Conservation (phyloP, 2,797 vertebrate species). For the Ctenochaetus hawaiiensis region DNA sequence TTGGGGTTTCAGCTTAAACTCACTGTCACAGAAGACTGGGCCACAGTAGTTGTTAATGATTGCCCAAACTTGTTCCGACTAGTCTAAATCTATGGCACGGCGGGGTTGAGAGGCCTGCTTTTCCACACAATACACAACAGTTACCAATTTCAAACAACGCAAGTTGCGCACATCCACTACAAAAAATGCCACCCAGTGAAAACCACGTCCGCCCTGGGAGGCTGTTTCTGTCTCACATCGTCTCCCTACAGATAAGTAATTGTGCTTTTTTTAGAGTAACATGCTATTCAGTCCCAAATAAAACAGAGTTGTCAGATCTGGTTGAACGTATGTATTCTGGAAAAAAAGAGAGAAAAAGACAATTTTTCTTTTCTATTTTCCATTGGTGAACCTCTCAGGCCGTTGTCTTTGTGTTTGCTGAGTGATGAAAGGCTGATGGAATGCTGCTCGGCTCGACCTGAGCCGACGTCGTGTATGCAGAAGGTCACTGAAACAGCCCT, state of each 20-base stretch:
- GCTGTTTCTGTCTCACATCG: slow-evolving; percentile 28
- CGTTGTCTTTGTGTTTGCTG: slow-evolving; percentile 78
- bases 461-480: slow-evolving; percentile 71
- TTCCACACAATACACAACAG: slow-evolving; percentile 72
- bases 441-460: slow-evolving; percentile 83
- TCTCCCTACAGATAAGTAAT: background rate
- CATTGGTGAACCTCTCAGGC: slow-evolving; percentile 54
- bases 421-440: slow-evolving; percentile 87
- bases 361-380: slow-evolving; percentile 48
- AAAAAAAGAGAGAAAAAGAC: slow-evolving; percentile 45
- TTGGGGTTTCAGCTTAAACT: slow-evolving; percentile 70
- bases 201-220: slow-evolving; percentile 28
- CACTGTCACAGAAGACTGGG: slow-evolving; percentile 77
- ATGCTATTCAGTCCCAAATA: slow-evolving; percentile 6
- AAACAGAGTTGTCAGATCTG: slow-evolving; percentile 3
- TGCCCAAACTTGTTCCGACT: slow-evolving; percentile 87
- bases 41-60: slow-evolving; percentile 87
- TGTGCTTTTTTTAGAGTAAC: slow-evolving; percentile 6
- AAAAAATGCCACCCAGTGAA: slow-evolving; percentile 32
- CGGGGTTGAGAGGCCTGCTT: slow-evolving; percentile 68
- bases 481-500: slow-evolving; percentile 84
- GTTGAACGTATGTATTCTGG: slow-evolving; percentile 41
- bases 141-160: slow-evolving; percentile 63
- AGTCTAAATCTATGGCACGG: slow-evolving; percentile 82
- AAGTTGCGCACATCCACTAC: background rate